A percentile compares a stretch with the other conserved stretches of the same genome.
phyloP scores from a whole-genome alignment of 2,888 invertebrate genomes.

The Ctenicera cuprea region DNA sequence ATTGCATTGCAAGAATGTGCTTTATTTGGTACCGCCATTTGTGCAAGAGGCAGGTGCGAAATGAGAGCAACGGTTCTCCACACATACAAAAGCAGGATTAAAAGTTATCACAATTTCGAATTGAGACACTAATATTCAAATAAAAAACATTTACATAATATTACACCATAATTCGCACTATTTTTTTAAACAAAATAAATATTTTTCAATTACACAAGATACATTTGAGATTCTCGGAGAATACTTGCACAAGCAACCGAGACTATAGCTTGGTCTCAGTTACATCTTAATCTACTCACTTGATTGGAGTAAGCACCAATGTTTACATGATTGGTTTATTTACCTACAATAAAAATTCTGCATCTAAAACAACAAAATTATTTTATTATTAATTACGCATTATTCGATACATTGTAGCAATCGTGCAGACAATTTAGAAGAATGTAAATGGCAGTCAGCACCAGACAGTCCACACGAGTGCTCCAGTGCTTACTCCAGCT shows the following conservation, averaged over 20 bases:
- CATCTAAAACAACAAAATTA: constrained; percentile 35
- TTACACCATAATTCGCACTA: constrained; percentile 34
- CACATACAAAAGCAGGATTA: constrained; percentile 59
- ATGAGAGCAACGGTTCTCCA: constrained; percentile 62
- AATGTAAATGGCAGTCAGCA: constrained; percentile 55
- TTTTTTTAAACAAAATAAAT: constrained; percentile 42
- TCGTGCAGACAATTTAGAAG: constrained; percentile 50
- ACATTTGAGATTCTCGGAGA: constrained; percentile 53
- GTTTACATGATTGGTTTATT: constrained; percentile 33
- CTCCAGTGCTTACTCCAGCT: constrained; percentile 54
- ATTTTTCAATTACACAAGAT: constrained; percentile 48
- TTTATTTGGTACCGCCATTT: constrained; percentile 64
- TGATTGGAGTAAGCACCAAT: constrained; percentile 55
- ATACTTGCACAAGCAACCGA: constrained; percentile 41
- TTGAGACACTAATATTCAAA: constrained; percentile 57
- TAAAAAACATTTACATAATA: constrained; percentile 44
- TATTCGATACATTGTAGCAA: constrained; percentile 42
- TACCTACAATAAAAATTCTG: constrained; percentile 32
- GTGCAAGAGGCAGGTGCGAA: constrained; percentile 68
- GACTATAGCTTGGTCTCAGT: constrained; percentile 37
- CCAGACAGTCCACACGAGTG: constrained; percentile 53
- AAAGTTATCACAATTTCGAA: constrained; percentile 63
- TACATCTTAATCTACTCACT: constrained; percentile 50
- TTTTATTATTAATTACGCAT: constrained; percentile 27
- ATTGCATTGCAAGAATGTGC: constrained; percentile 58